Evolutionary conservation across 2,888 invertebrate species (phyloP), one percentile per base, ranked within the genome.

Genomic region (Dioctria rufipes): DNA sequence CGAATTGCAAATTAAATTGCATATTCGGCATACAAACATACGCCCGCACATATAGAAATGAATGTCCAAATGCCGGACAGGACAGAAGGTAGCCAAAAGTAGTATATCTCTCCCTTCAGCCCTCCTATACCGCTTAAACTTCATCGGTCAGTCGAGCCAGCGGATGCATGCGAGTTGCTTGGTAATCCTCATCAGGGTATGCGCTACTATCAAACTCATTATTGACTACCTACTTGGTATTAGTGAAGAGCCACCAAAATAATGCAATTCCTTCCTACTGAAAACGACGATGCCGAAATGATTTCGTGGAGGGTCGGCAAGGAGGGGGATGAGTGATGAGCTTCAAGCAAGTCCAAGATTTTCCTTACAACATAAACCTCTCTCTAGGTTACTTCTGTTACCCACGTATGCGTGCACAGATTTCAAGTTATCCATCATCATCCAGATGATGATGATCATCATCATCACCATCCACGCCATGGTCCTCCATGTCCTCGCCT

Each of bases 1-100:
- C 84, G 84, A 84, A 84, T 84, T 84, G 84, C 84, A 84, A 84
- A 84, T 84, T 84, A 84, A 84, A 84, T 84, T 84, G 84, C 84
- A 84, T 84, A 84, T 84, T 84, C 67, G 58, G 79, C 54, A 78
- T 54, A 78, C 78, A 78, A 39, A 51, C 78, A 78, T 42, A 78
- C 67, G 42, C 9, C 3, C 40, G 49, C 1, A 69, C 39, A 69
- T 51, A 46, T 11, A 78, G 66, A n/a, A 9, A 63, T 46, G 63
- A 25, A 67, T 67, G 66, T 8, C 43, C 66, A 43, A 66, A 43
- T 66, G 25, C 61, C 73, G 73, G 73, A 13, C 73, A 5, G 58
- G 73, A 67, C 60, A 42, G 25, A 8, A 8, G 42, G 42, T 39
- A 54, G 54, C 39, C 71, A 73, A 25, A 25, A 73, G 73, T 54